Evolutionary conservation across 2,113 vertebrate genomes (phyloP), one percentile per base, ranked within the genome.

Genomic region (Tor tambroides): DNA sequence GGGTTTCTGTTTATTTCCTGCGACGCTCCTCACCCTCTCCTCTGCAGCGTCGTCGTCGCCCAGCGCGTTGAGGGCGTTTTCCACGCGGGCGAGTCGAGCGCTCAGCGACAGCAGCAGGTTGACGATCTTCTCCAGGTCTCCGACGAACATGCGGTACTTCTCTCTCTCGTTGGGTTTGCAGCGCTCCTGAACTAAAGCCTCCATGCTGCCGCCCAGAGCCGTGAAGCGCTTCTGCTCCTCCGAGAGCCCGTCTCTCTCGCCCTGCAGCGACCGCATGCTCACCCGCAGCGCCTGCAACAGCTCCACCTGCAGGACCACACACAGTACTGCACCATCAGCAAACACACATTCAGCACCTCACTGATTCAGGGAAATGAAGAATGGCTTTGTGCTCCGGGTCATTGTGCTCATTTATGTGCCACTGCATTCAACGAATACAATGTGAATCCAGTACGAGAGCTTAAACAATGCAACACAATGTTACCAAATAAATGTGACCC

Each of bases 91-190:
- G 92, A 98, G 92, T 12, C 97, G 96, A 26, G 97, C 96, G 0
- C 97, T 98, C 88, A 99, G 96, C 6, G 98, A 99, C 19, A 99
- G 95, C 92, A 99, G 93, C 93, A 99, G 95, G 94, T 97, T 97
- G 23, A 99, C 98, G 19, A 99, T 97, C 91, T 96, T 97, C 92
- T 99, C 98, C 93, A 98, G 90, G 88, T 99, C 98, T 0, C 98
- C 98, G 0, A 99, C 96, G 93, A 99, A 99, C 95, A 98, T 96
- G 94, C 92, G 95, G 94, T 97, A 99, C 93, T 99, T 99, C 90
- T 99, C 97, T 89, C 93, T 95, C 94, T 99, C 97, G 0, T 97
- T 98, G 74, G 96, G 91, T 90, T 96, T 98, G 93, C 98, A 99
- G 14, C 90, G 92, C 3, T 95, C 90, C 81, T 96, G 94, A 84